Conservation (phyloP, 2,888 invertebrate species). For the Selenia dentaria region DNA sequence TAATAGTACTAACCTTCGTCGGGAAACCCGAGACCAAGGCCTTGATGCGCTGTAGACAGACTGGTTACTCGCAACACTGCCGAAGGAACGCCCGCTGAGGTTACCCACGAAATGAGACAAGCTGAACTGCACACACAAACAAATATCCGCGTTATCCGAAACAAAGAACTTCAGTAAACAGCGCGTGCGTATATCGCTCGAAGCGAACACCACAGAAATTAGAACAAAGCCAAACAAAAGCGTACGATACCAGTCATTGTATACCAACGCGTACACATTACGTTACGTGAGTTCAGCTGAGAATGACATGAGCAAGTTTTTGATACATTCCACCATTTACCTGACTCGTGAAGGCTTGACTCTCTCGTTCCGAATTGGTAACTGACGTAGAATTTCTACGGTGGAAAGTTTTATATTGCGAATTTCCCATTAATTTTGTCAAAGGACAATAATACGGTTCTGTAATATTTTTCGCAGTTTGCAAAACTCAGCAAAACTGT, state of each 20-base stretch:
- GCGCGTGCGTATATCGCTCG: constrained; percentile 32
- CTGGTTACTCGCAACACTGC: constrained; percentile 84
- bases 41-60: constrained; percentile 85
- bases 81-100: constrained; percentile 85
- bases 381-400: constrained; percentile 56
- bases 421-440: constrained; percentile 76
- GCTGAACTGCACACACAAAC: constrained; percentile 80
- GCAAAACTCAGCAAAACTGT: no score
- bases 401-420: constrained; percentile 63
- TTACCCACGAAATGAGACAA: constrained; percentile 84
- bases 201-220: constrained; percentile 38
- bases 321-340: constrained; percentile 70
- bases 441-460: no score
- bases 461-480: no score
- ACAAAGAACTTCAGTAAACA: constrained; percentile 47
- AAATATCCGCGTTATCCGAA: constrained; percentile 40
- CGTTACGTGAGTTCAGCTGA: constrained; percentile 71
- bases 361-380: constrained; percentile 61
- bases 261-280: constrained; percentile 63
- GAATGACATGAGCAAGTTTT: constrained; percentile 84
- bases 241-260: constrained; percentile 38
- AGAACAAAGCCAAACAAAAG: constrained; percentile 54
- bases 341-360: constrained; percentile 75
- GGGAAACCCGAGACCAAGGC: constrained; percentile 87
- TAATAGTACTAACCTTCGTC: constrained; percentile 85